Evolutionary conservation across 2,113 vertebrate genomes (phyloP), one percentile per base, ranked within the genome.

Genomic region (Aspidoscelis tigris): DNA sequence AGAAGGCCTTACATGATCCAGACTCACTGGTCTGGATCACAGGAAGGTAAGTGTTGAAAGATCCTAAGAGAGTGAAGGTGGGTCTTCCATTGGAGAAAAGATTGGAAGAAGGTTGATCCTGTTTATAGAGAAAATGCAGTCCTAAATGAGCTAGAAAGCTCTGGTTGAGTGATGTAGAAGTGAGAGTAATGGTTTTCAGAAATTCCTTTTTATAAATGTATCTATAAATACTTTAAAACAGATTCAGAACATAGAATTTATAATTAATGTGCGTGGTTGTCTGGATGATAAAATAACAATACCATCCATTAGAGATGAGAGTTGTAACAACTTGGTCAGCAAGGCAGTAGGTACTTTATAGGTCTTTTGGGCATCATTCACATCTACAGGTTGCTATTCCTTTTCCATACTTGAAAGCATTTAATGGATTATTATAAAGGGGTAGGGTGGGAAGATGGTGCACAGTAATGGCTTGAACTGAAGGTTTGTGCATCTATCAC

Each of bases 371-470:
- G 96, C 89, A 96, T 92, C 94, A 96, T 96, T 96, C 93, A 89
- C 89, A 95, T 91, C 95, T 93, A 96, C 96, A 96, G 95, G 96
- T 96, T 96, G 93, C 92, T 93, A 86, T 94, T 95, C 87, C 91
- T 96, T 95, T 93, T 95, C 92, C 91, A 93, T 95, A 95, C 94
- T 95, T 95, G 95, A 96, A 95, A 96, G 95, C 95, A 89, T 95
- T 97, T 96, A 96, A 96, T 96, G 93, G 95, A 95, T 96, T 96
- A 96, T 95, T 95, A 94, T 92, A 94, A 95, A 94, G 94, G 90
- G 90, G n/a, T 22, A n/a, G 41, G 68, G 20, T 43, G 89, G 94
- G 93, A 93, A 93, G 91, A 95, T 92, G 83, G 87, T 92, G 93
- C 87, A 82, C 91, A 95, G 92, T 95, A 95, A 95, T 95, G 89